Evolutionary conservation across 2,113 vertebrate genomes (phyloP), one percentile per base, ranked within the genome.

Genomic region (Panthera uncia): DNA sequence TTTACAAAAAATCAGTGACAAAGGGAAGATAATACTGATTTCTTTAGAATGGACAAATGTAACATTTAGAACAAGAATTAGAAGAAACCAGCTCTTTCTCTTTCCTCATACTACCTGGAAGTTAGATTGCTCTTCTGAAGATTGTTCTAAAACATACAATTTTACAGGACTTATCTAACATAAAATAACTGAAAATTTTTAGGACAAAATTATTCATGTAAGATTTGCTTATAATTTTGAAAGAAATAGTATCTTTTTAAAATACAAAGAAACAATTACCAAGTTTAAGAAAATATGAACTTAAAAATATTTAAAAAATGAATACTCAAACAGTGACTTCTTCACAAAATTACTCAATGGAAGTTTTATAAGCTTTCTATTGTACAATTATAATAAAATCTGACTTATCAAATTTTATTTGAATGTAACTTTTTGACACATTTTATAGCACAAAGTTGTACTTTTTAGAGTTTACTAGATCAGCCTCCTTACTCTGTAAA

Each of bases 171-270:
- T 89, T 85, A 85, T 1, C 1, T 79, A 88, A 78, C 55, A 82
- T 36, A 87, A 94, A 91, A 52, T 45, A 90, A 87, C 48, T 69
- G 48, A 48, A 89, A 33, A 61, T 88, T 87, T 84, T 63, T 12
- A 95, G n/a, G 45, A 61, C 36, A 91, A 79, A 93, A 93, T 71
- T 68, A 81, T 90, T 94, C 65, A 41, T 18, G 18, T 38, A 48
- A 71, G 71, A 88, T 78, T 92, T 83, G 27, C 68, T 96, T 97
- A 52, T 93, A 57, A 68, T 48, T 96, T 66, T 85, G 52, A 89
- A 76, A 89, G 71, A 88, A 57, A 84, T 13, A 80, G 27, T 74
- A 66, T 19, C 15, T 86, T 96, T 74, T 78, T 65, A 91, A 94
- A 48, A 61, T 57, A 21, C 93, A 61, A 87, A 57, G 95, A 93